Evolutionary conservation across 1,140 invertebrate species (phyloP).

Genomic region (Tetramorium parvispinum): DNA sequence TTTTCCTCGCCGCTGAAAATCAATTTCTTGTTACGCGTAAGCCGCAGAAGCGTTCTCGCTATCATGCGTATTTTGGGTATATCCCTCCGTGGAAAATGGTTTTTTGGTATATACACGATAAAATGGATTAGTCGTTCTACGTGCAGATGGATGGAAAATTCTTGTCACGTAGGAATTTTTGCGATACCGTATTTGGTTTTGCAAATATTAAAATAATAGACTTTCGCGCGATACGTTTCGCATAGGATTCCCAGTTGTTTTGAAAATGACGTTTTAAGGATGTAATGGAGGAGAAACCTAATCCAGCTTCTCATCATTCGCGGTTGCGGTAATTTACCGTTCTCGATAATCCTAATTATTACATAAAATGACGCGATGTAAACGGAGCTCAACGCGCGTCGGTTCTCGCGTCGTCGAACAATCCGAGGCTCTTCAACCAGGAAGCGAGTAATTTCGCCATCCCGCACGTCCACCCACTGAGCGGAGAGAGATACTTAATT

Average conservation of each 20-base stretch:
- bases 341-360: conserved; percentile 43
- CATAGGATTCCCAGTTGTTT: not conserved
- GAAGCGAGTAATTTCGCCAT: conserved; percentile 83
- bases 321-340: not conserved
- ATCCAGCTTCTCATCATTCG: not conserved
- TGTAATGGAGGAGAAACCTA: not conserved
- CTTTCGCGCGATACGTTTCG: not conserved
- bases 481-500: conserved; percentile 80
- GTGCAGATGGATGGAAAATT: conserved; percentile 37
- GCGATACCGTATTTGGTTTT: not conserved
- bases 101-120: conserved; percentile 21
- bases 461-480: conserved; percentile 73
- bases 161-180: conserved; percentile 10
- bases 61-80: conserved; percentile 27
- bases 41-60: conserved; percentile 34
- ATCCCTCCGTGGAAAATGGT: conserved; percentile 26
- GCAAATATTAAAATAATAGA: conserved; percentile 25
- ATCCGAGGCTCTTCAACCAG: conserved; percentile 81
- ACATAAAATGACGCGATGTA: conserved; percentile 39
- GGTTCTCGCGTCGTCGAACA: conserved; percentile 57
- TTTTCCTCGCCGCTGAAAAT: conserved; percentile 25
- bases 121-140: conserved; percentile 12
- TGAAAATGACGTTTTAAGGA: not conserved
- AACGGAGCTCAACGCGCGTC: conserved; percentile 54
- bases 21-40: conserved; percentile 58